Evolutionary conservation across 2,797 vertebrate species (phyloP).

Genomic region (Spheniscus humboldti): DNA sequence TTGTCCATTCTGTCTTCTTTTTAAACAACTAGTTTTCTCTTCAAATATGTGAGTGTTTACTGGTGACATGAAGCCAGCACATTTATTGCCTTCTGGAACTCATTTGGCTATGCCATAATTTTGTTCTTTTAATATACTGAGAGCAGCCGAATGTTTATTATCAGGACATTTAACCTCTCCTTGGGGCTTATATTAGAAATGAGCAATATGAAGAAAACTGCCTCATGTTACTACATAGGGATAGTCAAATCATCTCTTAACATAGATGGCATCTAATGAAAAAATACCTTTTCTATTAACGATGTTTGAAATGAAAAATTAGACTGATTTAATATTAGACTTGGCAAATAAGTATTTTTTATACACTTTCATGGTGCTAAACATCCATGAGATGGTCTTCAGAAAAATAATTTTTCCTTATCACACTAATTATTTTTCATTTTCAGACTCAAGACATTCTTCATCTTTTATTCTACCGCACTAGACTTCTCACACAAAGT

Average conservation of each 20-base stretch:
- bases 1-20: neutral
- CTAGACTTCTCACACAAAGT: neutral
- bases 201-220: neutral
- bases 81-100: slow-evolving; percentile 27
- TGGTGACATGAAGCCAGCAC: neutral
- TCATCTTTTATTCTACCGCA: neutral
- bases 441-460: neutral
- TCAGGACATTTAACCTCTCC: neutral
- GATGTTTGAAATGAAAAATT: neutral
- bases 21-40: neutral
- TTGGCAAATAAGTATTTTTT: neutral
- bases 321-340: neutral
- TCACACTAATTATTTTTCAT: neutral
- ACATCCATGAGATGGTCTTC: neutral
- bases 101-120: neutral
- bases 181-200: neutral
- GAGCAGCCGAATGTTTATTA: neutral
- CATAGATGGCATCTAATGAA: neutral
- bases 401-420: neutral
- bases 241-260: neutral
- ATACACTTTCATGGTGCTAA: neutral
- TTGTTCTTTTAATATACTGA: neutral
- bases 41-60: neutral
- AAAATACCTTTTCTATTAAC: neutral
- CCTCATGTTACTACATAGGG: neutral